These are phyloP conservation scores for Polymixis lichenea DNA, from an alignment of 2,888 invertebrate species.

Conservation along the genomic window DNA sequence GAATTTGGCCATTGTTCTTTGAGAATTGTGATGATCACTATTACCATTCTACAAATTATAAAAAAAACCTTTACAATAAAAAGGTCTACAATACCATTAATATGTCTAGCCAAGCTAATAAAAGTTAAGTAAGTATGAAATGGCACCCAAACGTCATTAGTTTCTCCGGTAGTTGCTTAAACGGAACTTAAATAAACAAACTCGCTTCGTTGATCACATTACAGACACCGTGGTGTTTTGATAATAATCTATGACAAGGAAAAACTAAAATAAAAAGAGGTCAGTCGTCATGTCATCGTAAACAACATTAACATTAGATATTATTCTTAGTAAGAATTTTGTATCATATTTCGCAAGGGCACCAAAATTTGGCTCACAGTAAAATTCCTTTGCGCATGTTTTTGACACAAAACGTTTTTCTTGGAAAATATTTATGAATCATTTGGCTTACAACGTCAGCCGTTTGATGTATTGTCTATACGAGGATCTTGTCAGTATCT, in stretches of 20 bases:
- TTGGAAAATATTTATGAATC: constrained; percentile 55
- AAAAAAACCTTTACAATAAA: neutral
- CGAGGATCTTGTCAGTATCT: constrained; percentile 11
- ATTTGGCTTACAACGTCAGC: constrained; percentile 39
- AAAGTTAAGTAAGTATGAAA: constrained; percentile 38
- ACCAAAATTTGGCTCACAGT: constrained; percentile 45
- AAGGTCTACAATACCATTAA: neutral
- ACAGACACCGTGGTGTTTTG: constrained; percentile 30
- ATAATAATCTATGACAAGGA: constrained; percentile 56
- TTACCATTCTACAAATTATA: neutral
- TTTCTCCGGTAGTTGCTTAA: constrained; percentile 29
- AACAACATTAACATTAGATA: constrained; percentile 51
- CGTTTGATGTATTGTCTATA: constrained; percentile 15
- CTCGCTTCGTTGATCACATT: constrained; percentile 40
- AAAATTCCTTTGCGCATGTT: constrained; percentile 52
- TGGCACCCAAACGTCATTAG: constrained; percentile 29
- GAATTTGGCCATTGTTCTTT: too few species aligned
- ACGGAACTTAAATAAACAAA: constrained; percentile 38
- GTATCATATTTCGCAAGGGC: constrained; percentile 59
- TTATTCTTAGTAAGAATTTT: constrained; percentile 50
- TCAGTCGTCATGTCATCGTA: constrained; percentile 35
- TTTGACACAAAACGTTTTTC: constrained; percentile 52
- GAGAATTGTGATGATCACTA: too few species aligned
- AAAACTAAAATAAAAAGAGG: constrained; percentile 49
- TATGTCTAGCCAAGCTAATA: constrained; percentile 20